Percentiles rank a stretch among this genome's conserved stretches.
Conservation (phyloP, 1,140 invertebrate genomes). For the Campoletis sonorensis region DNA sequence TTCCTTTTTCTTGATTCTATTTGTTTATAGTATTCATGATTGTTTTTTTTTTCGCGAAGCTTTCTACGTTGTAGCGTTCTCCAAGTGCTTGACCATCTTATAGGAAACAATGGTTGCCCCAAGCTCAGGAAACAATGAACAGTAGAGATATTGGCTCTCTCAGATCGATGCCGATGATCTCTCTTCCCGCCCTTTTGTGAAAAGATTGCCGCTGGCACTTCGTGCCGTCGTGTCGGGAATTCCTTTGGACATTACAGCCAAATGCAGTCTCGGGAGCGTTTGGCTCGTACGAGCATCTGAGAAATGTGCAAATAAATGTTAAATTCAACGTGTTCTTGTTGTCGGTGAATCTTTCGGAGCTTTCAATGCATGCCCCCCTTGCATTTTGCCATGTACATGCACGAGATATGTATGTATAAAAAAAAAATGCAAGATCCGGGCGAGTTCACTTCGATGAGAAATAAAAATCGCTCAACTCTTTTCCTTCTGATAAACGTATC, state of each 20-base stretch:
- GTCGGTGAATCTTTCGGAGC: conserved; percentile 34
- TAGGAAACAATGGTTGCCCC: not conserved
- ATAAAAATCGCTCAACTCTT: conserved; percentile 51
- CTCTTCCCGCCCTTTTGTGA: not conserved
- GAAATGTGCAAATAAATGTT: conserved; percentile 62
- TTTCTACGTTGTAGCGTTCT: not conserved
- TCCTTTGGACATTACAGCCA: conserved; percentile 46
- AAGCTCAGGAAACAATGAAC: conserved; percentile 13
- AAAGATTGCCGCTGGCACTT: conserved; percentile 12
- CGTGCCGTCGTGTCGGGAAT: conserved; percentile 41
- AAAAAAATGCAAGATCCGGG: conserved; percentile 51
- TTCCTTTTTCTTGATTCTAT: too few relatives aligned
- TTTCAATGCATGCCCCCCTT: not conserved
- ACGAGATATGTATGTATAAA: conserved; percentile 2
- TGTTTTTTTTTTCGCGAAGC: too few relatives aligned
- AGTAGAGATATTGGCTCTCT: conserved; percentile 10
- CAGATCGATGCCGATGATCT: not conserved
- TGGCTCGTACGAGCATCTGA: conserved; percentile 53
- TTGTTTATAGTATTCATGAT: too few relatives aligned
- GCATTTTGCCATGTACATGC: conserved; percentile 20
- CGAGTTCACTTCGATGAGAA: conserved; percentile 37
- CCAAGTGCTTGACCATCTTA: not conserved
- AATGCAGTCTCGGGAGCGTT: conserved; percentile 37
- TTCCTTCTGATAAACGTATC: not conserved
- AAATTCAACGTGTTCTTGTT: conserved; percentile 55